Percentiles rank a stretch among this genome's conserved stretches.
These are phyloP conservation scores for Punctoribates punctum DNA, from an alignment of 2,888 invertebrate genomes.

Conservation along the genomic window DNA sequence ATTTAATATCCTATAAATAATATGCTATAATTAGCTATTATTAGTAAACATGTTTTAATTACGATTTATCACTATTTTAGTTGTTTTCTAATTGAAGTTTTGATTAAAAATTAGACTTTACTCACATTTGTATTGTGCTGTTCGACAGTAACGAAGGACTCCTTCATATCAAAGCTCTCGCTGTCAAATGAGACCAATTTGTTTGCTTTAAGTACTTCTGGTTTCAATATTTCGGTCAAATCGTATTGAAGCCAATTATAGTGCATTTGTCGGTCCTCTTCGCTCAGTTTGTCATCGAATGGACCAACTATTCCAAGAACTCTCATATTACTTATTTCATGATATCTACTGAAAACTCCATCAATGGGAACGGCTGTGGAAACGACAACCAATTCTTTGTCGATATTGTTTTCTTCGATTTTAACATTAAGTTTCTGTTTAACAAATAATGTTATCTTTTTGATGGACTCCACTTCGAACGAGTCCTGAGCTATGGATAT, in stretches of 20 bases:
- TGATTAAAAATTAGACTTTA: not conserved
- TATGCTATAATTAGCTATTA: too few species aligned
- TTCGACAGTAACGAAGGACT: slow-evolving; percentile 35
- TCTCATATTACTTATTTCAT: slow-evolving; percentile 29
- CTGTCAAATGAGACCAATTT: slow-evolving; percentile 36
- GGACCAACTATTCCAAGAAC: slow-evolving; percentile 26
- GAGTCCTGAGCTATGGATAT: slow-evolving; percentile 17
- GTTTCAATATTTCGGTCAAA: slow-evolving; percentile 28
- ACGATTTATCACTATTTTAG: too few species aligned
- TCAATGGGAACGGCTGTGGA: slow-evolving; percentile 1
- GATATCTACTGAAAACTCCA: not conserved
- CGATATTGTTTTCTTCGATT: not conserved
- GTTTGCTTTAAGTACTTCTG: slow-evolving; percentile 1
- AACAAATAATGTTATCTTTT: slow-evolving; percentile 18
- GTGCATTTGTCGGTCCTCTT: not conserved
- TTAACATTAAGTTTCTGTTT: not conserved
- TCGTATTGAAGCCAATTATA: slow-evolving; percentile 38
- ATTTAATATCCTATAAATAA: too few species aligned
- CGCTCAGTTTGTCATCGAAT: not conserved
- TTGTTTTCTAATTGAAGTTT: not conserved
- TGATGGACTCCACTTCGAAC: not conserved
- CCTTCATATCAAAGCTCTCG: slow-evolving; percentile 37
- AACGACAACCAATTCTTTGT: not conserved
- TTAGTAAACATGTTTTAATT: too few species aligned
- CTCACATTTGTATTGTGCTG: slow-evolving; percentile 20